phyloP scores from a whole-genome alignment of 2,888 invertebrate species.

The Belgica antarctica region DNA sequence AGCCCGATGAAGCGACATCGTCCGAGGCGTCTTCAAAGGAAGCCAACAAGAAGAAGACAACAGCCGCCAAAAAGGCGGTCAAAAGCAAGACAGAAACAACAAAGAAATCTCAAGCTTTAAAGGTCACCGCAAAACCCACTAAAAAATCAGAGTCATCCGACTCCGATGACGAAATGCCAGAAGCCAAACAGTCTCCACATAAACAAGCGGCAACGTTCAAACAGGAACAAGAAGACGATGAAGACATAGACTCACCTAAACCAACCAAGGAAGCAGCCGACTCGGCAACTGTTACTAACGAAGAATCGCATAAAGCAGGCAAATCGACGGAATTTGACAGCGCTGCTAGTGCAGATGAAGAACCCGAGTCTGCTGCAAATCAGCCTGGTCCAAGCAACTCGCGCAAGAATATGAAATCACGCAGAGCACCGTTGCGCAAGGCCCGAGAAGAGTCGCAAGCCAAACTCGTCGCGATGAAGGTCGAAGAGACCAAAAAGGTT shows the following conservation, averaged over 20 bases:
- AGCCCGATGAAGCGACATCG: neutral
- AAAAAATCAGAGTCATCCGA: conserved; percentile 37
- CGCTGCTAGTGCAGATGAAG: too few relatives aligned
- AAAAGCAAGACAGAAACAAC: conserved; percentile 32
- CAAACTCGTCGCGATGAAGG: too few relatives aligned
- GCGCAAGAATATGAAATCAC: too few relatives aligned
- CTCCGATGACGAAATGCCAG: too few relatives aligned
- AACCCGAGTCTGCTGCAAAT: neutral
- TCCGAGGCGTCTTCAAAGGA: neutral
- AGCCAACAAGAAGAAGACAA: conserved; percentile 35
- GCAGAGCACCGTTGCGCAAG: too few relatives aligned
- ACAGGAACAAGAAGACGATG: too few relatives aligned
- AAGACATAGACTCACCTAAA: too few relatives aligned
- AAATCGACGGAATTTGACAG: neutral
- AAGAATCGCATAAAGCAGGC: conserved; percentile 12
- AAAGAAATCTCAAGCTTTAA: conserved; percentile 42
- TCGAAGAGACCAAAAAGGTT: conserved; percentile 48
- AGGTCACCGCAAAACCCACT: conserved; percentile 18
- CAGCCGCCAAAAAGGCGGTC: neutral
- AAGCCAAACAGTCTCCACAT: conserved; percentile 44
- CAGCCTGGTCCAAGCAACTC: too few relatives aligned
- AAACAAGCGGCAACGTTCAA: too few relatives aligned
- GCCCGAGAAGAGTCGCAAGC: too few relatives aligned
- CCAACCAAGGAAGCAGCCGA: conserved; percentile 14
- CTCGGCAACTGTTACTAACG: conserved; percentile 16